These are phyloP conservation scores for Neoitamus cyanurus DNA, from an alignment of 2,888 invertebrate genomes.

Conservation along the genomic window DNA sequence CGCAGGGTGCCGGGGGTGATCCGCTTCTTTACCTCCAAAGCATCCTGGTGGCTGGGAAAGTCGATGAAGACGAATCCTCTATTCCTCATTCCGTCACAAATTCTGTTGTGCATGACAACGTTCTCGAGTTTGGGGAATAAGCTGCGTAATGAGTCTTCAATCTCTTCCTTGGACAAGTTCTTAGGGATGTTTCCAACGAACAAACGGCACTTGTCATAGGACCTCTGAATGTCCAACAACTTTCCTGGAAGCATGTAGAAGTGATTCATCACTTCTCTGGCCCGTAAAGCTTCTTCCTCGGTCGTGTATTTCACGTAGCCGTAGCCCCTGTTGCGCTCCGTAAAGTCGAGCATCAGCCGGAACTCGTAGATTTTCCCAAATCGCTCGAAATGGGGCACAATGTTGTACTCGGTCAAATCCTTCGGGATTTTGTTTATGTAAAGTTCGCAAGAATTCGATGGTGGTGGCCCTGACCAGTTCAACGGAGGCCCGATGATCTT, in stretches of 20 bases:
- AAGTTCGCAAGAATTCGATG: slow-evolving; percentile 57
- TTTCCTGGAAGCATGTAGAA: slow-evolving; percentile 55
- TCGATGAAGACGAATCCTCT: slow-evolving; percentile 59
- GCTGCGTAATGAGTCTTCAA: slow-evolving; percentile 55
- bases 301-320: slow-evolving; percentile 58
- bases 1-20: slow-evolving; percentile 57
- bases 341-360: slow-evolving; percentile 59
- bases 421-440: slow-evolving; percentile 58
- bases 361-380: slow-evolving; percentile 60
- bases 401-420: slow-evolving; percentile 55
- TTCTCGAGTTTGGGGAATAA: slow-evolving; percentile 57
- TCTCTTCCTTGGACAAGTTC: slow-evolving; percentile 55
- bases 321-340: slow-evolving; percentile 58
- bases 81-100: slow-evolving; percentile 52
- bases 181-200: slow-evolving; percentile 60
- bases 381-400: slow-evolving; percentile 57
- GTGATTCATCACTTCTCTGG: slow-evolving; percentile 59
- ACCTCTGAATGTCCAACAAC: slow-evolving; percentile 58
- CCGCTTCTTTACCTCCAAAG: slow-evolving; percentile 58
- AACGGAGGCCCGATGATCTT: background rate
- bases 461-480: slow-evolving; percentile 58
- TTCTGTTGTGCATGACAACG: slow-evolving; percentile 51
- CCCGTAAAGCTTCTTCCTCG: slow-evolving; percentile 57
- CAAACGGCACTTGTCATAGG: slow-evolving; percentile 59
- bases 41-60: slow-evolving; percentile 58